Percentiles rank a stretch among this genome's conserved stretches.
Conservation (phyloP, 2,797 vertebrate species). For the Crax fasciolata region DNA sequence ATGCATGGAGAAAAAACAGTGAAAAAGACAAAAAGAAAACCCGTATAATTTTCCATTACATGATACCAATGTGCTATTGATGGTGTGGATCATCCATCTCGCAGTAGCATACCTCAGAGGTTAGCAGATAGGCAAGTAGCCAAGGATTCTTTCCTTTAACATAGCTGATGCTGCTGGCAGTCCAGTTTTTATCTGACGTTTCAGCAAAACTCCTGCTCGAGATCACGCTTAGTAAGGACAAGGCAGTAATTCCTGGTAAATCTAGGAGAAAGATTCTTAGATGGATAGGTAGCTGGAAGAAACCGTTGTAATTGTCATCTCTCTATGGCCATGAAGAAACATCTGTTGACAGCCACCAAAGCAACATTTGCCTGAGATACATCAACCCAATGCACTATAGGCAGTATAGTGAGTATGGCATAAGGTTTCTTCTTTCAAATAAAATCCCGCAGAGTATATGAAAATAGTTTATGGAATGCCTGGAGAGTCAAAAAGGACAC, state of each 20-base stretch:
- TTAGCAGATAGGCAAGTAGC: not conserved
- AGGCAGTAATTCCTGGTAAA: not conserved
- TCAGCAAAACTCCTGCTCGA: not conserved
- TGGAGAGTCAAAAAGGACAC: not conserved
- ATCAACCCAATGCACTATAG: not conserved
- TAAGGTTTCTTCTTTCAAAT: not conserved
- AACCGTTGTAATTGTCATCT: not conserved
- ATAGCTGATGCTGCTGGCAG: not conserved
- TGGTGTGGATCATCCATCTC: slow-evolving; percentile 3
- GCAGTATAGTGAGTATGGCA: rapidly evolving
- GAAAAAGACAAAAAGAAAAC: slow-evolving; percentile 24
- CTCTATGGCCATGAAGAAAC: not conserved
- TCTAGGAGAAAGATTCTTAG: not conserved
- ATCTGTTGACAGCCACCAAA: not conserved
- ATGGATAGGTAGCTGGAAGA: not conserved
- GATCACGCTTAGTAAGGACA: not conserved
- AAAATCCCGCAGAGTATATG: not conserved
- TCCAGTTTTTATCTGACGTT: not conserved
- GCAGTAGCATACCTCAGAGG: not conserved
- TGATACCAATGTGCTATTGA: not conserved
- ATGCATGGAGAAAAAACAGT: not conserved
- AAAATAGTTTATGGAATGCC: not conserved
- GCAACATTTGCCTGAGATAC: not conserved
- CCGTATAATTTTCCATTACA: slow-evolving; percentile 1
- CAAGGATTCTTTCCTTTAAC: not conserved